These are phyloP conservation scores for Orussus abietinus DNA, from an alignment of 1,140 invertebrate genomes.

Conservation along the genomic window DNA sequence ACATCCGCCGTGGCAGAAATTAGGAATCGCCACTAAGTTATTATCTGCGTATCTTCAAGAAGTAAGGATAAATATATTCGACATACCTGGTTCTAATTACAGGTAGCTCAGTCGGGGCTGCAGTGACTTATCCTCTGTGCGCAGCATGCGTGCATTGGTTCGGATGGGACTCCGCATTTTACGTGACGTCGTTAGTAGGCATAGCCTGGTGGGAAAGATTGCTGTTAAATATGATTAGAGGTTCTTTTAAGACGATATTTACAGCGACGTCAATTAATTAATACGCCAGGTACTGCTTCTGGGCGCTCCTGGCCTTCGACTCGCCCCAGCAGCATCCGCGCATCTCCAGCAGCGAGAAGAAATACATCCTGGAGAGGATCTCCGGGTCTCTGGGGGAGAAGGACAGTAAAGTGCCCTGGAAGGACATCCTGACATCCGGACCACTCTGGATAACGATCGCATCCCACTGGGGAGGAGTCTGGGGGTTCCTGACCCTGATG, in stretches of 20 bases:
- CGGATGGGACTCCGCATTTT: slow-evolving; percentile 76
- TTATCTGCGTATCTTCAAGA: too few species aligned
- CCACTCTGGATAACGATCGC: slow-evolving; percentile 73
- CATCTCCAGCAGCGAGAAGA: slow-evolving; percentile 62
- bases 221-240: background rate
- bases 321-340: slow-evolving; percentile 66
- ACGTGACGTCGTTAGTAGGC: slow-evolving; percentile 63
- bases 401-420: slow-evolving; percentile 65
- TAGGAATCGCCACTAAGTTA: too few species aligned
- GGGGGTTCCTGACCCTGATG: slow-evolving; percentile 79
- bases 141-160: slow-evolving; percentile 61
- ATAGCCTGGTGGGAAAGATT: slow-evolving; percentile 59
- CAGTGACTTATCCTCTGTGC: slow-evolving; percentile 66
- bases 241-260: slow-evolving; percentile 6
- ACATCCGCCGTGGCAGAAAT: too few species aligned
- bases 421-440: slow-evolving; percentile 62
- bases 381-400: slow-evolving; percentile 46
- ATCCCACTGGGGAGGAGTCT: slow-evolving; percentile 75
- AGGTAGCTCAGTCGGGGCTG: slow-evolving; percentile 68
- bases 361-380: slow-evolving; percentile 56
- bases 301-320: slow-evolving; percentile 60
- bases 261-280: background rate
- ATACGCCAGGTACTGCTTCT: slow-evolving; percentile 46
- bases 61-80: slow-evolving; percentile 16
- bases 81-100: slow-evolving; percentile 13